A percentile compares a stretch with the other conserved stretches of the same genome.
Conservation (phyloP, 2,888 invertebrate genomes). For the Brenthis daphne region DNA sequence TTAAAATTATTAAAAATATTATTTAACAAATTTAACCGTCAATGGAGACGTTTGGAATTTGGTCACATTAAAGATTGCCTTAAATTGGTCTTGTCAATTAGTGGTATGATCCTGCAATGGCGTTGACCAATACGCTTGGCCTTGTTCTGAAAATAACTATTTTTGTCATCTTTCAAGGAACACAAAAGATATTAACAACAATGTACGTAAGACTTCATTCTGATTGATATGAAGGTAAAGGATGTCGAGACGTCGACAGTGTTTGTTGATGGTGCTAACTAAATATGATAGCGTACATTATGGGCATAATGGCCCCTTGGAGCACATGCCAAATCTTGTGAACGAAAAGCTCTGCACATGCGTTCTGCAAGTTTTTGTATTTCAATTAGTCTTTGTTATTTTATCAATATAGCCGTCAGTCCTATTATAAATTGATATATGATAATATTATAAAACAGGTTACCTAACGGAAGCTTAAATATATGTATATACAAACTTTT, state of each 20-base stretch:
- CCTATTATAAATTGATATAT: no score
- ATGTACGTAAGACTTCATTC: conserved; percentile 4
- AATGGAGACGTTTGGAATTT: conserved; percentile 3
- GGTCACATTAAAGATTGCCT: conserved; percentile 4
- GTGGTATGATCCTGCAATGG: not conserved
- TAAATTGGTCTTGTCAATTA: not conserved
- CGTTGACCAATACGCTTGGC: conserved; percentile 5
- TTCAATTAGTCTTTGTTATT: no score
- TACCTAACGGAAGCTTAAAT: no score
- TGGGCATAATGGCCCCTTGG: not conserved
- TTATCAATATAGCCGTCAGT: no score
- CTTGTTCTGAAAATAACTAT: conserved; percentile 13
- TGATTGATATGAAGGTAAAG: conserved; percentile 22
- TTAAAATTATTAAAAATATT: not conserved
- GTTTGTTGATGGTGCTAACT: conserved; percentile 3
- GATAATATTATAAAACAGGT: no score
- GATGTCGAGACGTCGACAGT: conserved; percentile 16
- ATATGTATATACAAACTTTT: no score
- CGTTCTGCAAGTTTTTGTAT: no score
- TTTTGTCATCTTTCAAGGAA: conserved; percentile 5
- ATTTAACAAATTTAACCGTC: not conserved
- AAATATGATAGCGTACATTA: conserved; percentile 9
- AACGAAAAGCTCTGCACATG: not conserved
- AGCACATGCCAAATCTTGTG: conserved; percentile 4
- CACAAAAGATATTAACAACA: conserved; percentile 19